phyloP scores from a whole-genome alignment of 2,797 vertebrate species.

The Intellagama lesueurii region DNA sequence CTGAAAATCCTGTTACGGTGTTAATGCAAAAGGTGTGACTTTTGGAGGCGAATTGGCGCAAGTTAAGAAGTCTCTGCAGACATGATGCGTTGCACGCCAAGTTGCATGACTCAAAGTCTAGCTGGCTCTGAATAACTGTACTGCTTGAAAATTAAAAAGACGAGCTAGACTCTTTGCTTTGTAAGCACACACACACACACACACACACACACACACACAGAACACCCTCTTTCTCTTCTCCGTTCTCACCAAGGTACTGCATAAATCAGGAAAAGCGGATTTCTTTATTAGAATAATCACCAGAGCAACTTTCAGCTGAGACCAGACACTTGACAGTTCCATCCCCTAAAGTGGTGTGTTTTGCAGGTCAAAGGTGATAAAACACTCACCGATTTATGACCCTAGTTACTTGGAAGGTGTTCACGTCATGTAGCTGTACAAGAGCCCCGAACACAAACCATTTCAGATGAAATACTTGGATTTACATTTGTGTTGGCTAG shows the following conservation, averaged over 20 bases:
- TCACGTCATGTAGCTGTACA: neutral
- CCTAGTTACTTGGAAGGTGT: neutral
- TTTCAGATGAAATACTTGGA: neutral
- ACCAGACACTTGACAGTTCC: neutral
- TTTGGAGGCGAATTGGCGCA: too few relatives aligned
- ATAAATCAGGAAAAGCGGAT: slow-evolving; percentile 1
- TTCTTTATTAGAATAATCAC: neutral
- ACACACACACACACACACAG: too few relatives aligned
- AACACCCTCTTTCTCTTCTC: neutral
- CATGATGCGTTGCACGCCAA: too few relatives aligned
- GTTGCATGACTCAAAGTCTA: too few relatives aligned
- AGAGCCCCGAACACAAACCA: neutral
- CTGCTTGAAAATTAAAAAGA: too few relatives aligned
- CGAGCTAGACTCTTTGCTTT: too few relatives aligned
- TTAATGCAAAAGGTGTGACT: too few relatives aligned
- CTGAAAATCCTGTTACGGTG: too few relatives aligned
- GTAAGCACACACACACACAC: too few relatives aligned
- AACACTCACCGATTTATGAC: neutral
- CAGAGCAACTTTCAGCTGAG: neutral
- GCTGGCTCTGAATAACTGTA: too few relatives aligned
- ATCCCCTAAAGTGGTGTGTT: neutral
- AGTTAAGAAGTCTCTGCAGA: too few relatives aligned
- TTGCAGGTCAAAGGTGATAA: slow-evolving; percentile 17
- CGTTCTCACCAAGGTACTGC: neutral
- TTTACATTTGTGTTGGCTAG: neutral